phyloP scores from a whole-genome alignment of 2,113 vertebrate genomes.

The Spilogale gracilis region DNA sequence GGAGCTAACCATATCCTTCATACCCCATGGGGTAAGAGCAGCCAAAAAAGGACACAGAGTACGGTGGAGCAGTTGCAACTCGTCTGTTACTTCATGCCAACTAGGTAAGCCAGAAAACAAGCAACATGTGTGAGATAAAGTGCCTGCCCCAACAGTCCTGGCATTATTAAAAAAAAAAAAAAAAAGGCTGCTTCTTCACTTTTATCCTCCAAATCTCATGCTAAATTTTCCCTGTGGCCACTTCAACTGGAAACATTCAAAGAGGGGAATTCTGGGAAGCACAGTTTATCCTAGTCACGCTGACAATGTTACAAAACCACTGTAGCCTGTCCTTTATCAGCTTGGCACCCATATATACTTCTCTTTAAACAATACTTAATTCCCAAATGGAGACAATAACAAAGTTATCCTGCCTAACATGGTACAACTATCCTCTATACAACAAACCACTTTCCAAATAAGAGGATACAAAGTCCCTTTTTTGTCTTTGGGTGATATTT shows the following conservation, averaged over 20 bases:
- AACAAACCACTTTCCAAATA: slow-evolving; percentile 8
- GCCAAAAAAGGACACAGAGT: background rate
- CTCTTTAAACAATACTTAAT: slow-evolving; percentile 4
- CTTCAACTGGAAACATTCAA: background rate
- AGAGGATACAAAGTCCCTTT: background rate
- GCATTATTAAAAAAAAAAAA: background rate
- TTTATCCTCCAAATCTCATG: background rate
- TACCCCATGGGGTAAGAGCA: background rate
- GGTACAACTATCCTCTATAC: background rate
- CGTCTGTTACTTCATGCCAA: background rate
- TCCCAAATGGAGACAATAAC: background rate
- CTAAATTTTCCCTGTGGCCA: background rate
- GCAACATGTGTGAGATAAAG: background rate
- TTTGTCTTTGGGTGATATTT: slow-evolving; percentile 2
- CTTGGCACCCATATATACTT: background rate
- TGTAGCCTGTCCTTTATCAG: background rate
- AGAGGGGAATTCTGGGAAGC: slow-evolving; percentile 34
- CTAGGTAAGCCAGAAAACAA: background rate
- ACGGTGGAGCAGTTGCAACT: background rate
- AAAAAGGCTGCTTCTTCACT: background rate
- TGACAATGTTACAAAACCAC: background rate
- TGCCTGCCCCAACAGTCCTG: background rate
- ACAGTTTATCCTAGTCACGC: background rate
- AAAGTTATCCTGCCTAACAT: background rate
- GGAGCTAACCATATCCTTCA: background rate